A percentile compares a stretch with the other conserved stretches of the same genome.
phyloP scores from a whole-genome alignment of 2,888 invertebrate species.

The Stratiomys singularior region DNA sequence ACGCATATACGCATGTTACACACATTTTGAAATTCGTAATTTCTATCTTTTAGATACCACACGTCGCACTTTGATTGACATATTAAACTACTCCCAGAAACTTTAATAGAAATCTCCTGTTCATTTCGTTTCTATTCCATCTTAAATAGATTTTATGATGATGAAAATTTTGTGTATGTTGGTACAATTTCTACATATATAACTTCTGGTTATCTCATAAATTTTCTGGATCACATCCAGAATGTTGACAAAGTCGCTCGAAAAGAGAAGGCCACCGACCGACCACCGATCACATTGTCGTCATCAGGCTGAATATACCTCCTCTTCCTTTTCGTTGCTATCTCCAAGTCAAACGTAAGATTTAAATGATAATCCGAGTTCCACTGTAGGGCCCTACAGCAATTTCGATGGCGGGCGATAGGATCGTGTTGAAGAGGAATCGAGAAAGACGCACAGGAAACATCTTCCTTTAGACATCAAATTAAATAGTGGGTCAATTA shows the following conservation, averaged over 20 bases:
- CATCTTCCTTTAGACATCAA: background rate
- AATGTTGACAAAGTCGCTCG: constrained; percentile 25
- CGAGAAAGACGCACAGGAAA: background rate
- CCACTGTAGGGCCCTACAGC: too few species aligned
- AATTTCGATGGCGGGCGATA: too few species aligned
- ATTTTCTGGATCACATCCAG: constrained; percentile 37
- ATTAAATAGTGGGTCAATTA: constrained; percentile 33
- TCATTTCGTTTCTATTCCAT: background rate
- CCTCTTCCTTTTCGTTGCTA: background rate
- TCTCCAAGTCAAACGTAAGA: background rate
- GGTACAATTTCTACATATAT: background rate
- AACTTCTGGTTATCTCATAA: constrained; percentile 29
- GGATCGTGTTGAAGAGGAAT: background rate
- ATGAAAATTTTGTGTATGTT: background rate
- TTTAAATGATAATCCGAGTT: too few species aligned
- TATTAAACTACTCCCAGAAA: background rate
- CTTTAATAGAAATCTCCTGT: background rate
- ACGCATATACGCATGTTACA: too few species aligned
- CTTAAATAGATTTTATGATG: constrained; percentile 21
- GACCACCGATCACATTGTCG: constrained; percentile 18
- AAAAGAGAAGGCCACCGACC: constrained; percentile 32
- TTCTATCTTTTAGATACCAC: background rate
- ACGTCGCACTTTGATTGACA: constrained; percentile 26
- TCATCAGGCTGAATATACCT: background rate
- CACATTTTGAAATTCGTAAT: too few species aligned